Evolutionary conservation across 2,888 invertebrate species (phyloP).

Genomic region (Dione juno): DNA sequence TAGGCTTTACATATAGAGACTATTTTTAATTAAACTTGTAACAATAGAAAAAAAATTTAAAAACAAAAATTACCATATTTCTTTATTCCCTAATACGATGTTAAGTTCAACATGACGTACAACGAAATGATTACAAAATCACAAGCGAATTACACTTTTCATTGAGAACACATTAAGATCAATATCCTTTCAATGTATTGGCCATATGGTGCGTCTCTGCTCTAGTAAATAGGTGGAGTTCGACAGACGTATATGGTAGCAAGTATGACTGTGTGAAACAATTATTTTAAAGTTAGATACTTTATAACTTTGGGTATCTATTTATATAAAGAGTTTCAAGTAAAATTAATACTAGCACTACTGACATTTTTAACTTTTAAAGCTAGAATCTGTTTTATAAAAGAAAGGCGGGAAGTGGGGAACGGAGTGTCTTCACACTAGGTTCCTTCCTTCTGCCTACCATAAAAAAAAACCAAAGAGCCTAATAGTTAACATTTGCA

Average conservation of each 20-base stretch:
- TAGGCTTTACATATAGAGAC: too few relatives aligned
- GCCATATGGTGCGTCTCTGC: slow-evolving; percentile 44
- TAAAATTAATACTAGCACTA: background rate
- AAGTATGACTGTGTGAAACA: slow-evolving; percentile 40
- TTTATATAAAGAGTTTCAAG: background rate
- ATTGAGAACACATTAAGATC: background rate
- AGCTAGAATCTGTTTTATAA: too few relatives aligned
- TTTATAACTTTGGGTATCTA: slow-evolving; percentile 23
- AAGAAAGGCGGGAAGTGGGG: too few relatives aligned
- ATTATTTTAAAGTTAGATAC: slow-evolving; percentile 39
- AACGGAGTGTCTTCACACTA: too few relatives aligned
- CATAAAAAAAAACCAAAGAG: too few relatives aligned
- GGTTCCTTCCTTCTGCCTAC: too few relatives aligned
- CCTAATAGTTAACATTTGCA: too few relatives aligned
- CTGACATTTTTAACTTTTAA: too few relatives aligned
- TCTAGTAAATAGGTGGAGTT: slow-evolving; percentile 20
- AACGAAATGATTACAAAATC: background rate
- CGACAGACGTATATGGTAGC: slow-evolving; percentile 24
- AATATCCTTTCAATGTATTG: background rate
- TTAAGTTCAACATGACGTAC: background rate
- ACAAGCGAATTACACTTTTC: slow-evolving; percentile 3
- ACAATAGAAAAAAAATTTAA: background rate
- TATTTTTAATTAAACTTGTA: background rate
- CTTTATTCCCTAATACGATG: too few relatives aligned
- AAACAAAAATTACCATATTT: too few relatives aligned